phyloP scores from a whole-genome alignment of 2,113 vertebrate genomes.

The Taurulus bubalis region DNA sequence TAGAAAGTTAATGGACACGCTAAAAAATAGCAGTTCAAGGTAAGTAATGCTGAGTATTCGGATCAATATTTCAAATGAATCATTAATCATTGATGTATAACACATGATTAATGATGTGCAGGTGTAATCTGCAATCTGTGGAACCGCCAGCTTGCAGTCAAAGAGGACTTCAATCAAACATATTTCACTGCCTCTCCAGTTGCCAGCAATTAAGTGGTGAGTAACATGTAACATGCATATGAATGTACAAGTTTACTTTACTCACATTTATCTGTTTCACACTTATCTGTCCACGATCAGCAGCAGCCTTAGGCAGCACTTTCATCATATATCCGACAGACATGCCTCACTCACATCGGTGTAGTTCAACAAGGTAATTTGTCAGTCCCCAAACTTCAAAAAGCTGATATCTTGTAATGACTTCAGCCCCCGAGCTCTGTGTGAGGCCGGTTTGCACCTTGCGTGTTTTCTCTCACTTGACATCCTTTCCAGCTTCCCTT shows the following conservation, averaged over 20 bases:
- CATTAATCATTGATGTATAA: not conserved
- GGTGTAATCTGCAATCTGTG: not conserved
- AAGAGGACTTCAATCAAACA: not conserved
- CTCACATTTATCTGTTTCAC: constrained; percentile 41
- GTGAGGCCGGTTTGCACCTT: constrained; percentile 58
- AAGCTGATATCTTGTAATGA: constrained; percentile 72
- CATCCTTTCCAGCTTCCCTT: constrained; percentile 18
- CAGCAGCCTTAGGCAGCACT: constrained; percentile 50
- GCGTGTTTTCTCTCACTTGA: constrained; percentile 52
- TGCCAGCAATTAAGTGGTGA: not conserved
- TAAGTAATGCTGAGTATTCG: not conserved
- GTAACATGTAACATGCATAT: not conserved
- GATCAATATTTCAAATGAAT: not conserved
- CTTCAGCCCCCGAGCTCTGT: constrained; percentile 66
- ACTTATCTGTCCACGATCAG: constrained; percentile 43
- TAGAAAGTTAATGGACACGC: not conserved
- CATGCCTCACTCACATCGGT: constrained; percentile 71
- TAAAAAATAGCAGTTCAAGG: not conserved
- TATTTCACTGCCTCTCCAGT: not conserved
- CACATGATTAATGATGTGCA: no score
- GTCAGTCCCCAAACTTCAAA: constrained; percentile 76
- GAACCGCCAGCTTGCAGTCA: not conserved
- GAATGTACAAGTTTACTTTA: not conserved
- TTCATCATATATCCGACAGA: constrained; percentile 72
- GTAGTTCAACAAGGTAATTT: constrained; percentile 77